Base-by-base conservation (phyloP, 2,888 invertebrate species). In the Anoplius nigerrimus region DNA sequence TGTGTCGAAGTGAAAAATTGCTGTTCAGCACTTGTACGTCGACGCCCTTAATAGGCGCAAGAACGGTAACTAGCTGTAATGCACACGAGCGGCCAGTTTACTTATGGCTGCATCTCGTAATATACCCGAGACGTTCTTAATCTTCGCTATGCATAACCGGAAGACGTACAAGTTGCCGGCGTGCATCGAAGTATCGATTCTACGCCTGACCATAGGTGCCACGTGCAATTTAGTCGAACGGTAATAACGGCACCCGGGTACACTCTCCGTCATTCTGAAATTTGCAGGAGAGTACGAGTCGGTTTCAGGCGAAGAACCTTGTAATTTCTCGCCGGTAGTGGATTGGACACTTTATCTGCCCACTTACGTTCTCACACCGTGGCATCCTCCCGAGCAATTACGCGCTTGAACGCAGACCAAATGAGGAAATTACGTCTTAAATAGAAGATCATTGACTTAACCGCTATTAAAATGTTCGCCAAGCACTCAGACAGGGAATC, bases 111-210 rank as follows among this genome's bases (percentile, higher is more conserved):
- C 24, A 62, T 74, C 74, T 69, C 74, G 57, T 70, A 74, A 65
- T 74, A 61, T 54, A 18, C 22, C 15, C 45, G 45, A 27, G 6
- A 56, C 69, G 77, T 80, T 78, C 78, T 78, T 74, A 77, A 81
- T 80, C 78, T 75, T 72, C 53, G n/a, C 51, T 56, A 56, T 70
- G 65, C 69, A 75, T 80, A 78, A 75, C 75, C 69, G 45, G 79
- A 81, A 83, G 76, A 84, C 82, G 62, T 80, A 79, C 69, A 78
- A 81, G 74, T 43, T 66, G 45, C 55, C 54, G 59, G 11, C 62
- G 57, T 67, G 69, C 78, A 73, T 74, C 52, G 67, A 71, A 58
- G 66, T 79, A 82, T 80, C 71, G 79, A 82, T 79, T 76, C 24
- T 24, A 57, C 48, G 27, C 55, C 62, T 11, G 34, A 34, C 2